Evolutionary conservation across 1,140 invertebrate genomes (phyloP), one percentile per base, ranked within the genome.

Genomic region (Drosophila malerkotliana): DNA sequence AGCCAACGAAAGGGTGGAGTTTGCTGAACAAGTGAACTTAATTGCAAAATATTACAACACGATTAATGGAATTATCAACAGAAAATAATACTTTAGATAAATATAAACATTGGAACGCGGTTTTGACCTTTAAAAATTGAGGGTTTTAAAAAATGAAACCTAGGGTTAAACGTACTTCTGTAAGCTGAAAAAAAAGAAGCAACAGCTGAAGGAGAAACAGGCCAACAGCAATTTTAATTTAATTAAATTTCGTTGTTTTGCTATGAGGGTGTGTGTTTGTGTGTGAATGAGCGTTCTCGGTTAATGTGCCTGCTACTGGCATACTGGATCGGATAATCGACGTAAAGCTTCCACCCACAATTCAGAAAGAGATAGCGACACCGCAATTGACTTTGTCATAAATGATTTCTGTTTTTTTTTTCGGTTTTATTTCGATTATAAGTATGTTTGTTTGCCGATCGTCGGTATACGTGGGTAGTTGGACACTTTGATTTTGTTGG

Each of bases 351-450:
- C 54, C 62, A 74, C 79, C 66, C 63, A 77, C 55, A 57, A 37
- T 48, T 10, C 24, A 15, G 41, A 63, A 21, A 51, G 55, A 73
- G 39, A 58, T 30, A 30, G 67, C 55, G 3, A 44, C 53, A 28
- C 47, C 24, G 48, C 76, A 78, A 78, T 77, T 66, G 77, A 64
- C 55, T 74, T 78, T 63, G 58, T 56, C 66, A 74, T 77, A 60
- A 82, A 63, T 77, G 59, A 59, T 68, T 74, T 61, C 41, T 10
- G 51, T 55, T 54, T 61, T 14, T 48, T 21, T n/a, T 30, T 58
- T 59, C 49, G 24, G 55, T 39, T 60, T 34, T 32, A 12, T n/a
- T 59, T 34, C 32, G 45, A 28, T 44, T 56, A 34, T 37, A 34
- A 59, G 57, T 60, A 24, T 63, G 63, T 66, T 66, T 51, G 62